phyloP scores from a whole-genome alignment of 2,797 vertebrate species.

The Myotis myotis region DNA sequence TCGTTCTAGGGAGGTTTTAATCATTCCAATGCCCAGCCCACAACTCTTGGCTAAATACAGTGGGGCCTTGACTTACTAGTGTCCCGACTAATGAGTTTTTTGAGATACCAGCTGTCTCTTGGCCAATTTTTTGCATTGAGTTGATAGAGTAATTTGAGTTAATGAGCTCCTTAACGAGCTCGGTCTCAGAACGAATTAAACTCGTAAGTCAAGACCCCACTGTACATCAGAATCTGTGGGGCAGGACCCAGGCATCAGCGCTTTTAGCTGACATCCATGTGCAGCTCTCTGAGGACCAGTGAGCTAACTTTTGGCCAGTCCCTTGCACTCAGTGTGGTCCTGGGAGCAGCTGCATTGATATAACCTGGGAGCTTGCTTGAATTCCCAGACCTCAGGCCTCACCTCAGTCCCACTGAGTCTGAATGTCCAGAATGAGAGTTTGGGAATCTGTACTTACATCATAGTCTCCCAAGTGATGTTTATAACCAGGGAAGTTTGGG shows the following conservation, averaged over 20 bases:
- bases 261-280: background rate
- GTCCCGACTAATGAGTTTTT: no score
- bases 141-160: no score
- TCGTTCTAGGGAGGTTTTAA: background rate
- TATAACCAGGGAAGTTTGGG: background rate
- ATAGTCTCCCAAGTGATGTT: background rate
- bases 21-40: background rate
- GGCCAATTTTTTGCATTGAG: no score
- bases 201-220: no score
- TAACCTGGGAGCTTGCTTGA: background rate
- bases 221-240: background rate
- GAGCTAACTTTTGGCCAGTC: background rate
- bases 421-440: background rate
- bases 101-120: no score
- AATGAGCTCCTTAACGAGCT: no score
- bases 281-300: background rate
- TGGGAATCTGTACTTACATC: background rate
- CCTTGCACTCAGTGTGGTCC: background rate
- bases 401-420: background rate
- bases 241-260: background rate
- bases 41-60: background rate
- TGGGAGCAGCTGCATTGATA: background rate
- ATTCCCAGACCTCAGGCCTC: background rate
- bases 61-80: no score
- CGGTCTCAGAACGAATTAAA: no score